Evolutionary conservation across 2,888 invertebrate genomes (phyloP), one percentile per base, ranked within the genome.

Genomic region (Drosophila borealis): DNA sequence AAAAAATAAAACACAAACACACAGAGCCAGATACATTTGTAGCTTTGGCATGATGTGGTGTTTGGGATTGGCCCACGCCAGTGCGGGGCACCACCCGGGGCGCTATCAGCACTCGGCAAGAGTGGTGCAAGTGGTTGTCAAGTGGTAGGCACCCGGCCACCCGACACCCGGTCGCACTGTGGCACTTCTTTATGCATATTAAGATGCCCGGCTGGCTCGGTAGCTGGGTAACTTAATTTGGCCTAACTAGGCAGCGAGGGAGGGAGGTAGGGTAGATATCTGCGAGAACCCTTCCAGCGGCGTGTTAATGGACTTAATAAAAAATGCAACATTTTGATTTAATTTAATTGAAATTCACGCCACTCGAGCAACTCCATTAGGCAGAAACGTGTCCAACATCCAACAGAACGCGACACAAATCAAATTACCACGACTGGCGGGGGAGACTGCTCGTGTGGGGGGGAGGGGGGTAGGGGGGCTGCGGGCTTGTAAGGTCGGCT

Each of bases 261-360:
- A 2, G 29, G 29, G 29, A 8, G 29, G 29, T 2, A 6, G 48
- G 37, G 25, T 6, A 14, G 33, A 9, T 10, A 33, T 8, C 8
- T 25, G 45, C 14, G 37, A 37, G 70, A 71, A 81, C 80, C 81
- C 81, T 81, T 82, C 78, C 72, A 36, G 49, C 59, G n/a, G 25
- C 66, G 70, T 72, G 68, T 78, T 86, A 88, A 88, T 84, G 84
- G 85, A 68, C 89, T 89, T 81, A 88, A 89, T 87, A 81, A 89
- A 85, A 88, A 84, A 89, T 82, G 90, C 77, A 87, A 81, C 88
- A 87, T 84, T 89, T 86, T 87, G 86, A 89, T 89, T 89, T 87
- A 90, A 90, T 90, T 91, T 87, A 89, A 90, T 90, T 91, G 89
- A 82, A 87, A 90, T 90, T 91, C 90, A 91, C 91, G 91, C 90